Evolutionary conservation across 2,797 vertebrate species (phyloP).

Genomic region (Nyctibius grandis): DNA sequence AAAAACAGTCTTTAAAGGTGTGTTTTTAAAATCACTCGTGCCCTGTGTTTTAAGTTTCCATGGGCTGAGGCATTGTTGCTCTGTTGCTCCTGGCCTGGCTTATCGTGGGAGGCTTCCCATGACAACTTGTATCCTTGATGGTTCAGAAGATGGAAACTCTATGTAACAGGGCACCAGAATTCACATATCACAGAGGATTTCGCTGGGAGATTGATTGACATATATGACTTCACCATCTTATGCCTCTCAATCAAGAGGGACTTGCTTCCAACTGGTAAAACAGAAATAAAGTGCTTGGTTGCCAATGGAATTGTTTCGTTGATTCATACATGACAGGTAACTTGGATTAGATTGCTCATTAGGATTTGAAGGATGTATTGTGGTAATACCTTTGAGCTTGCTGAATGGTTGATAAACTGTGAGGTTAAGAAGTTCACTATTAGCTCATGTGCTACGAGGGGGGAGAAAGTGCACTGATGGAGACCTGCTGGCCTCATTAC

Average conservation of each 20-base stretch:
- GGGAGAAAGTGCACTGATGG: neutral
- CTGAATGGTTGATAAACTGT: constrained; percentile 32
- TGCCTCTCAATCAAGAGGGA: neutral
- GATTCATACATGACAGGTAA: constrained; percentile 14
- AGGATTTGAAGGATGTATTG: neutral
- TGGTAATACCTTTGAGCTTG: constrained; percentile 9
- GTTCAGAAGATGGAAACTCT: neutral
- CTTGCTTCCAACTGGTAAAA: neutral
- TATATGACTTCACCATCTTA: neutral
- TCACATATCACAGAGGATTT: neutral
- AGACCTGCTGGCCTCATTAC: constrained; percentile 26
- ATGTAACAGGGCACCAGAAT: neutral
- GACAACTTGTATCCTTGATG: neutral
- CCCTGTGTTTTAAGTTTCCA: neutral
- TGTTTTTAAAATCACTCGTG: neutral
- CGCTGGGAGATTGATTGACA: neutral
- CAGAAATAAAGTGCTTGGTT: constrained; percentile 5
- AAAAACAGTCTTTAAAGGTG: fast-evolving
- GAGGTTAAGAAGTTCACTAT: constrained; percentile 24
- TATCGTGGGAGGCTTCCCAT: neutral
- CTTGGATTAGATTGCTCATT: constrained; percentile 29
- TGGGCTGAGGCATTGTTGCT: neutral
- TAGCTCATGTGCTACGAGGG: neutral
- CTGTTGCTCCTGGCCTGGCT: neutral
- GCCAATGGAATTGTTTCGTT: neutral